A percentile compares a stretch with the other conserved stretches of the same genome.
Conservation (phyloP, 2,113 vertebrate genomes). For the Circaetus gallicus region DNA sequence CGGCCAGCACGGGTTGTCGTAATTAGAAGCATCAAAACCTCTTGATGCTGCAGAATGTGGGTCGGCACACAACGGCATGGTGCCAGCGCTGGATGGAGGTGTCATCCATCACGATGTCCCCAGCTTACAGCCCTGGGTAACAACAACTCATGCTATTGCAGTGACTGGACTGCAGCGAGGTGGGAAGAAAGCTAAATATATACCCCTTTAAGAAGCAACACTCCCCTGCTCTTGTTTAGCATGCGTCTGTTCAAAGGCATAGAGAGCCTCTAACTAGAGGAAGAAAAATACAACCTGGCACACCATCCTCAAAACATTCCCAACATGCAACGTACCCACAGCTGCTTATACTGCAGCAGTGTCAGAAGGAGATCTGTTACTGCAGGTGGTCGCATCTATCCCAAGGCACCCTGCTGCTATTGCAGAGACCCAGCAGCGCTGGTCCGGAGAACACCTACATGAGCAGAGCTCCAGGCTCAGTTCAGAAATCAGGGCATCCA, state of each 20-base stretch:
- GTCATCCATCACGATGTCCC: not conserved
- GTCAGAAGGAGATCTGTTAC: not conserved
- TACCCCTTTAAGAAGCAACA: not conserved
- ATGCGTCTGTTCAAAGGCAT: not conserved
- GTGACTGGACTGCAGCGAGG: not conserved
- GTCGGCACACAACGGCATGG: accelerated
- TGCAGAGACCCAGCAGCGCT: not conserved
- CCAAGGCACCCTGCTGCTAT: accelerated
- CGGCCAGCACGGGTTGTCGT: not conserved
- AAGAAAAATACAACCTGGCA: not conserved
- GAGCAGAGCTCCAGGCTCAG: not conserved
- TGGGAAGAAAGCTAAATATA: not conserved
- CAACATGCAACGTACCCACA: not conserved
- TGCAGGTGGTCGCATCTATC: not conserved
- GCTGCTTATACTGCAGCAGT: not conserved
- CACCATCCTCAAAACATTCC: not conserved
- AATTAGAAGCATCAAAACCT: not conserved
- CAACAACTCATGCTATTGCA: not conserved
- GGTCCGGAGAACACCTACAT: not conserved
- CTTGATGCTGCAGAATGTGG: not conserved
- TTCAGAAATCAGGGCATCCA: not conserved
- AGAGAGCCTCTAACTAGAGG: not conserved
- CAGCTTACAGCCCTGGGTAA: not conserved
- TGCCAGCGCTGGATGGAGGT: not conserved
- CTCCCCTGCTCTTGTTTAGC: constrained; percentile 9